Percentiles rank a stretch among this genome's conserved stretches.
These are phyloP conservation scores for Neomonachus schauinslandi DNA, from an alignment of 2,113 vertebrate genomes.

Conservation along the genomic window DNA sequence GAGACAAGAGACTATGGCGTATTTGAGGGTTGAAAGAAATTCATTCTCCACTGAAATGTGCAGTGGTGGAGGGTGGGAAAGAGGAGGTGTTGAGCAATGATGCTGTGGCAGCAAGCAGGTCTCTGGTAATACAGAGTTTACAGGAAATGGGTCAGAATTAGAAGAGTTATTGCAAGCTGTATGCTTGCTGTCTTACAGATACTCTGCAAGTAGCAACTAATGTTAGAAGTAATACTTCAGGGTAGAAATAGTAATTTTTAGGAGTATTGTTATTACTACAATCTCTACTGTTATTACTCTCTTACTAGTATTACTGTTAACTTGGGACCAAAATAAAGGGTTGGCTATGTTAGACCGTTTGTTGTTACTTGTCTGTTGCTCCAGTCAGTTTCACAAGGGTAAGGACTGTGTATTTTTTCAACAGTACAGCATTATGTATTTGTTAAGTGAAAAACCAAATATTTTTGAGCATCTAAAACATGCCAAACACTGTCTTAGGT, in stretches of 20 bases:
- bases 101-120: neutral
- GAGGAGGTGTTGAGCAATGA: neutral
- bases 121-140: neutral
- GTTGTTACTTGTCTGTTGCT: neutral
- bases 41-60: neutral
- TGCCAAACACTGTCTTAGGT: neutral
- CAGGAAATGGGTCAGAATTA: neutral
- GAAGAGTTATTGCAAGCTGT: neutral
- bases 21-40: neutral
- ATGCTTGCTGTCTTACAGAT: neutral
- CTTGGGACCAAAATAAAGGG: neutral
- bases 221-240: neutral
- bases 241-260: neutral
- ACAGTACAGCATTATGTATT: neutral
- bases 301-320: neutral
- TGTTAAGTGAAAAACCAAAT: neutral
- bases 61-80: neutral
- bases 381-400: neutral
- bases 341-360: neutral
- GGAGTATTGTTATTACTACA: neutral
- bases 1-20: neutral
- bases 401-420: neutral
- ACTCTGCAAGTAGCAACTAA: neutral
- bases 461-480: neutral
- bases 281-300: neutral